Percentiles rank a stretch among this genome's conserved stretches.
Evolutionary conservation across 2,113 vertebrate genomes (phyloP).

Genomic region (Lepus europaeus): DNA sequence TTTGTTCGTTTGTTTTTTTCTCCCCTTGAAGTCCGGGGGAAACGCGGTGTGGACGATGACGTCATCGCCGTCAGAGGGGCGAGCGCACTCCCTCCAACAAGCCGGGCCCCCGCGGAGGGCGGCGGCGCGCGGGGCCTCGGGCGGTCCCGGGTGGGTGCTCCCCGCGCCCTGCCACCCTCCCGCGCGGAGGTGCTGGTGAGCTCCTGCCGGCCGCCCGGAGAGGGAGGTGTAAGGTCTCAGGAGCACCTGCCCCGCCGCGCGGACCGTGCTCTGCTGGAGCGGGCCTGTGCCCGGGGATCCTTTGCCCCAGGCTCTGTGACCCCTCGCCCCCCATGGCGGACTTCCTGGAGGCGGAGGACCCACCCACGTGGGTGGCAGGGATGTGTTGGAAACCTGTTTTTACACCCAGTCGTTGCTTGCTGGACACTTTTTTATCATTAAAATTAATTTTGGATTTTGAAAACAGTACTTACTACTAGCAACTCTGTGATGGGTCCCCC

Average conservation of each 20-base stretch:
- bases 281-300: too few relatives aligned
- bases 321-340: too few relatives aligned
- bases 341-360: not conserved
- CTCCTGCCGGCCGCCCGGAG: too few relatives aligned
- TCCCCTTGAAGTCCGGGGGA: conserved; percentile 65
- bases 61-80: conserved; percentile 75
- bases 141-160: too few relatives aligned
- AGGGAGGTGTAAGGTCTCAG: too few relatives aligned
- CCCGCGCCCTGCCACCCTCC: too few relatives aligned
- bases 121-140: too few relatives aligned
- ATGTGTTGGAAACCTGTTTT: not conserved
- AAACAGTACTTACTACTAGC: not conserved
- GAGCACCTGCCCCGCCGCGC: too few relatives aligned
- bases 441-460: conserved; percentile 30
- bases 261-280: too few relatives aligned
- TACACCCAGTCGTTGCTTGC: not conserved
- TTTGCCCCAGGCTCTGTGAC: too few relatives aligned
- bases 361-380: not conserved
- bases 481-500: not conserved
- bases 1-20: conserved; percentile 71
- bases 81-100: conserved; percentile 78
- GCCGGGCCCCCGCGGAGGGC: not conserved
- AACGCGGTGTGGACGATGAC: conserved; percentile 79
- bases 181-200: too few relatives aligned
- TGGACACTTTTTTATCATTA: not conserved